Conservation (phyloP, 2,113 vertebrate genomes). For the Gavia stellata region DNA sequence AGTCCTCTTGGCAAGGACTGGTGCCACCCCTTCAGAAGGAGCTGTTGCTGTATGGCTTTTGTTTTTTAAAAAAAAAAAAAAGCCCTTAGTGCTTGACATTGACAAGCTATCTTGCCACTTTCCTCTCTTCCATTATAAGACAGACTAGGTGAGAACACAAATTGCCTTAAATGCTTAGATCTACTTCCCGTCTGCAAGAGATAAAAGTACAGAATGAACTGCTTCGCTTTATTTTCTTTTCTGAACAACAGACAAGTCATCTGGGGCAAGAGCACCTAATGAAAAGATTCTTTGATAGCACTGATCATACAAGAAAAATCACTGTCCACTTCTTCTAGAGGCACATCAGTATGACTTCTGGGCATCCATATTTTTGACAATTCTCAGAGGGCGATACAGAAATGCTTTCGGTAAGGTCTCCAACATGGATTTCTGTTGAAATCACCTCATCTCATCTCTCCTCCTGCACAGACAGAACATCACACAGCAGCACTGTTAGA, state of each 20-base stretch:
- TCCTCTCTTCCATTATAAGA: neutral
- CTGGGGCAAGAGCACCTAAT: neutral
- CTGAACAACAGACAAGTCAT: neutral
- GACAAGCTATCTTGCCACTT: neutral
- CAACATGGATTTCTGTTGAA: neutral
- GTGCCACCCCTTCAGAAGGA: neutral
- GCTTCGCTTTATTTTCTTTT: slow-evolving; percentile 22
- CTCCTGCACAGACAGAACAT: neutral
- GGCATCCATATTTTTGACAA: neutral
- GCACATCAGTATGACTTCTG: neutral
- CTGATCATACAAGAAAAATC: neutral
- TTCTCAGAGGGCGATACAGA: neutral
- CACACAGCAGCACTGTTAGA: neutral
- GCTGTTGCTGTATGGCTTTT: neutral
- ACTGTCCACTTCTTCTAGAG: neutral
- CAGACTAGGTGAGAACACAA: neutral
- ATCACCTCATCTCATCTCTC: neutral
- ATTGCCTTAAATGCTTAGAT: slow-evolving; percentile 14
- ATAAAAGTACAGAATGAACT: slow-evolving; percentile 2
- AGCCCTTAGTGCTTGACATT: neutral
- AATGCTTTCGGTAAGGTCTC: neutral
- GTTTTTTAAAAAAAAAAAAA: neutral
- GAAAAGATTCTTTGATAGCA: slow-evolving; percentile 19
- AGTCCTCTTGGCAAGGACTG: neutral
- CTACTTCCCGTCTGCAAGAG: neutral